Evolutionary conservation across 2,888 invertebrate genomes (phyloP), one percentile per base, ranked within the genome.

Genomic region (Drosophila neutralis): DNA sequence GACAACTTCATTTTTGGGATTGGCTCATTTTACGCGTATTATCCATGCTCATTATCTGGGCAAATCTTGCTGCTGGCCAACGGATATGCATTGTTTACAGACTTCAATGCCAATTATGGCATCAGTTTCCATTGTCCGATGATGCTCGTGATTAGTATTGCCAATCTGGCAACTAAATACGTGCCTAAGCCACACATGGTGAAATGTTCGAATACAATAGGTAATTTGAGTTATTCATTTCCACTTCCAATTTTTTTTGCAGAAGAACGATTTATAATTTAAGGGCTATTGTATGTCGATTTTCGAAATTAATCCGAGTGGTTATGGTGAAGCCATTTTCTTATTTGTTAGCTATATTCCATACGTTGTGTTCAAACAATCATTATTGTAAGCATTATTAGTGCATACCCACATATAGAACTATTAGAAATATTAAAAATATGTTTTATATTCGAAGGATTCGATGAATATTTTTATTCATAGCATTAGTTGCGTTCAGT

Each of bases 1-100:
- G 59, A 88, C 77, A 80, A 77, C 85, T 83, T 88, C 80, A 85
- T 85, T 69, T 66, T 45, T 21, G 1, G 71, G 71, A 76, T 86
- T 70, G 83, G 75, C 87, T 88, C 87, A 67, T 85, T 88, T 88
- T 86, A 87, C 87, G 80, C 82, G 70, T 51, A 88, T 85, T 83
- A 85, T 86, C 81, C 77, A 54, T 54, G 72, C 67, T 67, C 69
- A 76, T 80, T 76, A 76, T 73, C 69, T 69, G 54, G 52, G 13
- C 49, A 69, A 54, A 70, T 67, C 73, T 68, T 48, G 38, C 49
- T 57, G 38, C 33, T 27, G 61, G 62, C 56, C 70, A 66, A 21
- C 48, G 56, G 66, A 45, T 67, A 51, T 10, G 13, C 80, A 74
- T 74, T 76, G 80, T 81, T 63, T 71, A 42, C 45, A n/a, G 49